Evolutionary conservation across 2,113 vertebrate genomes (phyloP).

Genomic region (Strix aluco): DNA sequence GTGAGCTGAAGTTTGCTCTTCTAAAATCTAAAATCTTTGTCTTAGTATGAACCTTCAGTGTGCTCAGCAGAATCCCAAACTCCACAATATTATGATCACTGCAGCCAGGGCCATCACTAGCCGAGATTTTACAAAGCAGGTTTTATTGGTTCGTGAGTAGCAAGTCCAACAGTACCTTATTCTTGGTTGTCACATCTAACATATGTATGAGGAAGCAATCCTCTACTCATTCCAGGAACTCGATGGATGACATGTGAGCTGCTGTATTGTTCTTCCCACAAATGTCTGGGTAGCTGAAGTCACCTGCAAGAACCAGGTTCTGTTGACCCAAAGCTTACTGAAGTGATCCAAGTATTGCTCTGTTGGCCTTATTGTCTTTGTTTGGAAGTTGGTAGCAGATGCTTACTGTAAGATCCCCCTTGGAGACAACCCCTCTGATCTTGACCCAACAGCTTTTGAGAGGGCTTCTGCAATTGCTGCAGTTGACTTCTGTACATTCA

Average conservation of each 20-base stretch:
- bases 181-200: neutral
- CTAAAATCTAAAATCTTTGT: neutral
- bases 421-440: neutral
- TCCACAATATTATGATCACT: neutral
- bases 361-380: neutral
- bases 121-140: neutral
- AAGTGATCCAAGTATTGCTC: neutral
- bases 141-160: neutral
- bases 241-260: neutral
- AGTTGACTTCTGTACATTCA: neutral
- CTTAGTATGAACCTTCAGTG: neutral
- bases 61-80: neutral
- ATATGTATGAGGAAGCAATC: neutral
- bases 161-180: too few relatives aligned
- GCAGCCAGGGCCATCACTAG: neutral
- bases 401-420: too few relatives aligned
- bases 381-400: neutral
- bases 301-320: neutral
- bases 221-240: neutral
- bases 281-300: neutral
- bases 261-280: neutral
- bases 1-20: neutral
- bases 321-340: neutral
- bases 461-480: neutral
- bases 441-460: neutral